Conservation (phyloP, 2,888 invertebrate genomes). For the Machimus atricapillus region DNA sequence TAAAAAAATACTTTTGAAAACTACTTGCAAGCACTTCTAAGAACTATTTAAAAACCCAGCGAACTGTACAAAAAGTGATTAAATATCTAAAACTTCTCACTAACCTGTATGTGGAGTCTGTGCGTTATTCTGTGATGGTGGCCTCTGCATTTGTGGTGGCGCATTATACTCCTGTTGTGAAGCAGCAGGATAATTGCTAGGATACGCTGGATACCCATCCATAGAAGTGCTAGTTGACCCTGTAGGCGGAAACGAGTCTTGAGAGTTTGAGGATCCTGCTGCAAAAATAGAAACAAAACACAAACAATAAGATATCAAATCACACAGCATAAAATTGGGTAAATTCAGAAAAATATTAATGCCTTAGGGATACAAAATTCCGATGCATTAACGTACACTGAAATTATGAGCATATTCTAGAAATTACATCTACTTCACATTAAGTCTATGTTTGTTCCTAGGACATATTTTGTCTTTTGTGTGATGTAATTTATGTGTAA, state of each 20-base stretch:
- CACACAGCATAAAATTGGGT: neutral
- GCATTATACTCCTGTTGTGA: slow-evolving; percentile 72
- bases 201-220: slow-evolving; percentile 81
- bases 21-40: neutral
- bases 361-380: neutral
- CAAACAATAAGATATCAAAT: neutral
- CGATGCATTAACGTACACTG: neutral
- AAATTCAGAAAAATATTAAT: neutral
- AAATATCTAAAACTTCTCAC: slow-evolving; percentile 47
- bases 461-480: neutral
- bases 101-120: slow-evolving; percentile 72
- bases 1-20: neutral
- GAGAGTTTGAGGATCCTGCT: slow-evolving; percentile 85
- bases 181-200: slow-evolving; percentile 64
- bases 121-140: slow-evolving; percentile 72
- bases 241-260: slow-evolving; percentile 86
- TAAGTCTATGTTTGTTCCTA: neutral
- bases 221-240: slow-evolving; percentile 76
- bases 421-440: neutral
- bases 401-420: neutral
- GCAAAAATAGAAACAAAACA: slow-evolving; percentile 38
- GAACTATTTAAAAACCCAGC: neutral
- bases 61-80: neutral
- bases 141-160: slow-evolving; percentile 72
- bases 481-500: neutral